Conservation (phyloP, 2,113 vertebrate species). For the Dipodomys stephensi region DNA sequence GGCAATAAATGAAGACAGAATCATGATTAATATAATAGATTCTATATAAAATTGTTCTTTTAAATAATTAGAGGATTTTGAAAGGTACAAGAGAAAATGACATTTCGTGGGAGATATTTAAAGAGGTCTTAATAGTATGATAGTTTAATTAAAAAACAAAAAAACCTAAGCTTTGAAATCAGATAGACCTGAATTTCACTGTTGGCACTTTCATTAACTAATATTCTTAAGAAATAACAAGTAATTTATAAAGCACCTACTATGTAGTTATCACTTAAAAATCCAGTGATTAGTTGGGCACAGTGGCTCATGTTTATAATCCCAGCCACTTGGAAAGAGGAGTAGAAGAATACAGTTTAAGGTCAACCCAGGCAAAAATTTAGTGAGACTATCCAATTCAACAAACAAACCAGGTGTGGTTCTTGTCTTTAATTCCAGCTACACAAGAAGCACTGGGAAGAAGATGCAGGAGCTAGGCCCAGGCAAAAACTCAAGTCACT, state of each 20-base stretch:
- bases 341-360: no score
- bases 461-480: no score
- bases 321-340: no score
- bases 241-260: not conserved
- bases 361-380: no score
- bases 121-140: conserved; percentile 28
- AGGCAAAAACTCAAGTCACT: no score
- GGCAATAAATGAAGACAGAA: conserved; percentile 6
- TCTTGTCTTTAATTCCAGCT: no score
- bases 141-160: not conserved
- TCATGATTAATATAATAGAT: conserved; percentile 15
- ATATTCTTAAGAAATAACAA: not conserved
- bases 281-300: no score
- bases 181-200: not conserved
- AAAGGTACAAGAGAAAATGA: not conserved
- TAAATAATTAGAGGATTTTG: conserved; percentile 24
- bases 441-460: no score
- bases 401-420: no score
- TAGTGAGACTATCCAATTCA: no score
- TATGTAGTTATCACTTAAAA: conserved; percentile 16
- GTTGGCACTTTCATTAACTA: not conserved
- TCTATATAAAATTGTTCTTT: conserved; percentile 42
- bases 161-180: not conserved
- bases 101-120: conserved; percentile 13
- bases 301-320: no score